These are phyloP conservation scores for Trypoxylus dichotomus DNA, from an alignment of 1,140 invertebrate genomes.

Conservation along the genomic window DNA sequence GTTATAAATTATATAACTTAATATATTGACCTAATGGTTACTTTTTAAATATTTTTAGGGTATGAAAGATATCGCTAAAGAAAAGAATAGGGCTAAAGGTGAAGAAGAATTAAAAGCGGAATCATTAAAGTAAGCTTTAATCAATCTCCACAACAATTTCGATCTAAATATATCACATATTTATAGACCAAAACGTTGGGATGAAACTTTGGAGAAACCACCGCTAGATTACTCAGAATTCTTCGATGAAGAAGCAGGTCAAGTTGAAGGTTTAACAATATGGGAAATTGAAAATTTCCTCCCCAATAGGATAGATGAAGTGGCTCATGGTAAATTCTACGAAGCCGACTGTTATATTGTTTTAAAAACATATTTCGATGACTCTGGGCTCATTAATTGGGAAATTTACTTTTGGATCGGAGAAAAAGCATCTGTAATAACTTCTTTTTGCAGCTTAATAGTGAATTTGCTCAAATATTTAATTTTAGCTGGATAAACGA, in stretches of 20 bases:
- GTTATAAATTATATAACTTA: no score
- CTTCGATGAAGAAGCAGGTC: conserved; percentile 97
- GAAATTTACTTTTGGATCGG: conserved; percentile 99
- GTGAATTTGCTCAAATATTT: conserved; percentile 31
- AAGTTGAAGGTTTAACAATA: conserved; percentile 82
- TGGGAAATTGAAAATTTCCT: conserved; percentile 99
- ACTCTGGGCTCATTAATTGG: conserved; percentile 85
- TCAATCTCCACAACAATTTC: conserved; percentile 25
- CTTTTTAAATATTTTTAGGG: conserved; percentile 59
- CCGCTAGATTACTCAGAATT: conserved; percentile 98
- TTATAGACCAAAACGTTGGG: conserved; percentile 82
- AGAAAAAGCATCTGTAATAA: conserved; percentile 82
- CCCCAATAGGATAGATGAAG: conserved; percentile 90
- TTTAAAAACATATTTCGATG: conserved; percentile 87
- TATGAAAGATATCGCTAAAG: conserved; percentile 97
- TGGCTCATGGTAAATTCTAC: conserved; percentile 96
- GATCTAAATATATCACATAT: conserved; percentile 11
- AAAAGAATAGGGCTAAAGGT: conserved; percentile 71
- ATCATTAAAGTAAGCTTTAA: conserved; percentile 64
- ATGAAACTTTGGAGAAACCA: conserved; percentile 92
- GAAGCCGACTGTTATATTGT: conserved; percentile 99
- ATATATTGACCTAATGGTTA: no score
- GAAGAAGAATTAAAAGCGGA: conserved; percentile 65
- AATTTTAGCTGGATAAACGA: conserved; percentile 86
- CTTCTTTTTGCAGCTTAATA: neutral